Base-by-base conservation (phyloP, 2,888 invertebrate species). In the Chloroclysta siterata region DNA sequence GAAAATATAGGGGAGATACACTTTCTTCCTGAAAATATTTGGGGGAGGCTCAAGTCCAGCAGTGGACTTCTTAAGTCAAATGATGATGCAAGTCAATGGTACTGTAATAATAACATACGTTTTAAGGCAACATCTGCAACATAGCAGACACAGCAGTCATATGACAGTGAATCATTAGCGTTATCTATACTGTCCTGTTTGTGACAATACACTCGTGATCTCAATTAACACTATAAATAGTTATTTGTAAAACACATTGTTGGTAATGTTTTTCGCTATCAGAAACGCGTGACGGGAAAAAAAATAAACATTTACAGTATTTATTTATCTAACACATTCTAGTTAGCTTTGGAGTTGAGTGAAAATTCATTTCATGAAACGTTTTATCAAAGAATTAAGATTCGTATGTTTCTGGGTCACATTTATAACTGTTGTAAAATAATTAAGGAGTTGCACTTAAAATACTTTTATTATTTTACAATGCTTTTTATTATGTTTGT, bases 121-220 rank as follows among this genome's bases (percentile, higher is more conserved):
- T 3, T 22, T 22, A 22, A 10, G 7, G 28, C 5, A 28, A 28
- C 28, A 48, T 48, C 48, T 48, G n/a, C 48, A 48, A 46, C 17
- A 46, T 44, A 44, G 10, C 46, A 29, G 29, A 5, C 13, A 5
- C 33, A 5, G 60, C 36, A 66, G 66, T 67, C 66, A 68, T 64
- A 69, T 68, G 69, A 69, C 69, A 54, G 47, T 57, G 59, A 66
- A 39, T 70, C 65, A 72, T 63, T 65, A 53, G n/a, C 60, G 33
- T 65, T 72, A 72, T 72, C 72, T 72, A 66, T 68, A 70, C 53
- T 58, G 64, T 63, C 60, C 67, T 68, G 72, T 68, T 69, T 70
- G 62, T 62, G 58, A 60, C 44, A 62, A 52, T 60, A 60, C 54
- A 44, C 63, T 57, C 65, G 63, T 71, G 67, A 71, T 63, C 44